Conservation (phyloP, 2,888 invertebrate species). For the Drosophila meridiana region DNA sequence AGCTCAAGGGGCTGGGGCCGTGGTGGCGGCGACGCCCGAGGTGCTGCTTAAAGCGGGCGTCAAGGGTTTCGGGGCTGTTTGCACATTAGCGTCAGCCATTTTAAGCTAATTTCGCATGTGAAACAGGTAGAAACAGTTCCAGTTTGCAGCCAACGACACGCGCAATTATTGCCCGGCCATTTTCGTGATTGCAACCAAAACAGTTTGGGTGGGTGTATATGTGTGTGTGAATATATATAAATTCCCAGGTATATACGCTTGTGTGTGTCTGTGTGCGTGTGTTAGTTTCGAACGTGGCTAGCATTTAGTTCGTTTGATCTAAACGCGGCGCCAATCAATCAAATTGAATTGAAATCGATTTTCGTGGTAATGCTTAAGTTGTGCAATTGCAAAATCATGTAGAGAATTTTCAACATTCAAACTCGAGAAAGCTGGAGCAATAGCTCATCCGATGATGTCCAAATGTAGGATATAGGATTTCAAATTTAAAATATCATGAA, state of each 20-base stretch:
- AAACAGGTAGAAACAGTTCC: constrained; percentile 76
- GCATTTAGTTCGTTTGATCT: constrained; percentile 77
- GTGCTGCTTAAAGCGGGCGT: constrained; percentile 14
- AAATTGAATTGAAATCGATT: constrained; percentile 78
- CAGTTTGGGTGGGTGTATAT: constrained; percentile 10
- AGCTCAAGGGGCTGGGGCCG: not conserved
- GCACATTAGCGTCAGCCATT: constrained; percentile 75
- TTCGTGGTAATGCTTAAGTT: constrained; percentile 52
- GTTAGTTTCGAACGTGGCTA: constrained; percentile 62
- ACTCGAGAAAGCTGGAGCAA: not conserved
- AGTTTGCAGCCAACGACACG: constrained; percentile 75
- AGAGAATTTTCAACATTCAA: constrained; percentile 6
- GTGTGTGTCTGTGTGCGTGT: constrained; percentile 8
- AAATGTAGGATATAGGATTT: too few species aligned
- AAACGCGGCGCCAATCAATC: constrained; percentile 70
- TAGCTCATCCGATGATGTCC: constrained; percentile 15
- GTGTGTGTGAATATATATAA: constrained; percentile 11
- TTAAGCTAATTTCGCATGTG: constrained; percentile 78
- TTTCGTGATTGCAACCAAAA: constrained; percentile 69
- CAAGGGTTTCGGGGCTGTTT: constrained; percentile 49
- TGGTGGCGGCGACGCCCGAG: not conserved
- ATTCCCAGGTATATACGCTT: not conserved
- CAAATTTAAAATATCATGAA: too few species aligned
- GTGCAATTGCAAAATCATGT: constrained; percentile 51
- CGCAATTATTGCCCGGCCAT: constrained; percentile 80